Conservation (phyloP, 1,140 invertebrate genomes). For the Trinorchestia longiramus region DNA sequence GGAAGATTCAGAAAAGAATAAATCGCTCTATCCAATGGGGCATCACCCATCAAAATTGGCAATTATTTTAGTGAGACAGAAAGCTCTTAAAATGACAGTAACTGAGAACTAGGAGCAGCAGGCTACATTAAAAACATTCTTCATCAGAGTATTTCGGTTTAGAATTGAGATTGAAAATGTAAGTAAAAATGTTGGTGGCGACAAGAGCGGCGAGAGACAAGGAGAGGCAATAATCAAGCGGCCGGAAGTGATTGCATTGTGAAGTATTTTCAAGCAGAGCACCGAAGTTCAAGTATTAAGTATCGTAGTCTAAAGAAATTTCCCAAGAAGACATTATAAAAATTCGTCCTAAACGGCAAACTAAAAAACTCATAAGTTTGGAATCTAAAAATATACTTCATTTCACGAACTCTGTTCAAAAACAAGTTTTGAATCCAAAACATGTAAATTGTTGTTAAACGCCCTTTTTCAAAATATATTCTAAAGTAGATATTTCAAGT, state of each 20-base stretch:
- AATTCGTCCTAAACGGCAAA: neutral
- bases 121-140: neutral
- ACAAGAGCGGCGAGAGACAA: neutral
- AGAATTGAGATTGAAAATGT: neutral
- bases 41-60: neutral
- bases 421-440: too few species aligned
- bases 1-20: neutral
- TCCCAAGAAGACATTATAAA: neutral
- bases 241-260: neutral
- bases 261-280: neutral
- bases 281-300: neutral
- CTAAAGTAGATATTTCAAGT: too few species aligned
- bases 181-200: neutral
- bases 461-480: too few species aligned
- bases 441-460: too few species aligned
- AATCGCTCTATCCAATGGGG: neutral
- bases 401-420: too few species aligned
- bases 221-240: neutral
- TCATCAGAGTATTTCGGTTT: neutral
- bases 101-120: neutral
- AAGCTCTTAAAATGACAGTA: neutral
- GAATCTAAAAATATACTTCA: too few species aligned
- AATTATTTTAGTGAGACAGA: neutral
- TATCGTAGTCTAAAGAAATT: neutral
- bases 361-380: neutral